A percentile compares a stretch with the other conserved stretches of the same genome.
These are phyloP conservation scores for Girardinichthys multiradiatus DNA, from an alignment of 2,113 vertebrate species.

Conservation along the genomic window DNA sequence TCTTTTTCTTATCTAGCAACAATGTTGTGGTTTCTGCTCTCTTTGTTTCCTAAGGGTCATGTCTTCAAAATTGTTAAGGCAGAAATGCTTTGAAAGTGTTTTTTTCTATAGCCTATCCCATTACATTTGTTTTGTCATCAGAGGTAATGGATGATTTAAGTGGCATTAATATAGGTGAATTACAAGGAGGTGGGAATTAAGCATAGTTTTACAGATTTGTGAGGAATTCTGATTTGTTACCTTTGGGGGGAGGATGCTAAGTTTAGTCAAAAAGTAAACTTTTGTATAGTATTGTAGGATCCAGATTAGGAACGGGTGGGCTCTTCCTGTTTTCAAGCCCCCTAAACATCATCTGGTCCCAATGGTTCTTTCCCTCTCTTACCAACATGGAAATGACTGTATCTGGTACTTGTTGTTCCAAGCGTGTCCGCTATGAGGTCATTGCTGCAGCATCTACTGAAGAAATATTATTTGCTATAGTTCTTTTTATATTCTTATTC, in stretches of 20 bases:
- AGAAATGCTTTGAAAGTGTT: background rate
- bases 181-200: conserved; percentile 20
- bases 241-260: conserved; percentile 46
- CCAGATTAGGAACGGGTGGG: conserved; percentile 76
- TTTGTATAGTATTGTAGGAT: conserved; percentile 66
- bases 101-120: background rate
- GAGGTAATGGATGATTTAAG: conserved; percentile 26
- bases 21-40: background rate
- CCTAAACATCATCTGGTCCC: conserved; percentile 48
- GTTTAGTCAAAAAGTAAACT: conserved; percentile 62
- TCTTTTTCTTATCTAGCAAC: too few species aligned
- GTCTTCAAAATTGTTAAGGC: background rate
- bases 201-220: conserved; percentile 1
- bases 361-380: conserved; percentile 39
- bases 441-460: conserved; percentile 57
- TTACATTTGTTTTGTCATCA: conserved; percentile 3
- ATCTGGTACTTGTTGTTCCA: conserved; percentile 66
- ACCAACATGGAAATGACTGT: conserved; percentile 56
- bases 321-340: conserved; percentile 73
- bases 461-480: conserved; percentile 39
- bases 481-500: conserved; percentile 1
- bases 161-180: conserved; percentile 29
- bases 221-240: conserved; percentile 23
- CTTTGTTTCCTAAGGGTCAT: background rate
- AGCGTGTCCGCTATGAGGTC: conserved; percentile 70